Evolutionary conservation across 2,113 vertebrate species (phyloP), one percentile per base, ranked within the genome.

Genomic region (Pavo muticus): DNA sequence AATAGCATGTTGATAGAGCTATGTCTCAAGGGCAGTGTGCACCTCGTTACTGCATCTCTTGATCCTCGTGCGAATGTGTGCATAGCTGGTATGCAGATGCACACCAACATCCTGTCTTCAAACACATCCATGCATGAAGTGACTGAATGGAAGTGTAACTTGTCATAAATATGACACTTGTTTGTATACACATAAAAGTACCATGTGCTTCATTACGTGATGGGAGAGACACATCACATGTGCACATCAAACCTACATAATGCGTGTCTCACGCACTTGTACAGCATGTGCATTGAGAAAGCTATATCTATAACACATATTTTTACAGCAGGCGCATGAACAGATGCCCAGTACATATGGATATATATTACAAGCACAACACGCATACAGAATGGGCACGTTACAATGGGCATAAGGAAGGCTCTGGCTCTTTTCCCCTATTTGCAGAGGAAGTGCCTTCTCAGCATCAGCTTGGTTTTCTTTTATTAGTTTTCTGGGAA

Each of bases 1-100:
- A 13, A 6, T 6, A 61, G 35, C 35, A 12, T 0, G 0, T 7
- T 18, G 19, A 0, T 0, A 9, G 29, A 47, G 35, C 54, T 21
- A 4, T 3, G n/a, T 23, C n/a, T 57, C 37, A 11, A 64, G 19
- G 56, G 6, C 13, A 9, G 18, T 0, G 2, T 7, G 30, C 14
- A 3, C 32, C 40, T 84, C 9, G 0, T 15, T 77, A 24, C 68
- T 20, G 14, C 82, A 14, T 24, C 72, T 50, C 3, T 0, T 12
- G 39, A 15, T 3, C 2, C 2, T 24, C 4, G 0, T 21, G 82
- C 4, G 52, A 75, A 14, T 0, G 4, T 45, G 24, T 25, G 37
- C 40, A 0, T 37, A 2, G 10, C 0, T 4, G 70, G 9, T 2
- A 29, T 19, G 9, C 35, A 75, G 76, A 37, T 44, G 40, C 32